A percentile compares a stretch with the other conserved stretches of the same genome.
Conservation (phyloP, 2,797 vertebrate species). For the Tapirus indicus region DNA sequence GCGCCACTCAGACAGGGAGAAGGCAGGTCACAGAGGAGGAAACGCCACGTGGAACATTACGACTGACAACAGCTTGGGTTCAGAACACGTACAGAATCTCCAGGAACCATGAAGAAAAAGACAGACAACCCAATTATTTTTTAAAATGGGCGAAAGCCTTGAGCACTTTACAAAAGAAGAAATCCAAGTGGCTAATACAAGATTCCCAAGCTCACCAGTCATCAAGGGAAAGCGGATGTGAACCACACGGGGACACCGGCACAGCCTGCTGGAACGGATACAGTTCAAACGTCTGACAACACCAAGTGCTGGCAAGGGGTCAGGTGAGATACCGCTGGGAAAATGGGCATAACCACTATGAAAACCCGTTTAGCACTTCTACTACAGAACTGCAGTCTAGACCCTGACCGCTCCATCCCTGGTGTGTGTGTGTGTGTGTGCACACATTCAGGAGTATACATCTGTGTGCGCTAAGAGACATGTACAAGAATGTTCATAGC, state of each 20-base stretch:
- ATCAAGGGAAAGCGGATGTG: not conserved
- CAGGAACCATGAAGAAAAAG: not conserved
- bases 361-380: not conserved
- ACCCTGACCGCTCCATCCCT: not conserved
- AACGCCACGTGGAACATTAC: not conserved
- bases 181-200: not conserved
- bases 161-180: not conserved
- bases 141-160: not conserved
- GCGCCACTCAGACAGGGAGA: not conserved
- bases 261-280: accelerated
- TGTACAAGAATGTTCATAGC: accelerated
- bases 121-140: not conserved
- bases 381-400: accelerated
- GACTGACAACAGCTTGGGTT: not conserved
- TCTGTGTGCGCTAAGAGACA: too few species aligned
- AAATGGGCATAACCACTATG: accelerated
- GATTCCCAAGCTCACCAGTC: not conserved
- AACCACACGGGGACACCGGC: not conserved
- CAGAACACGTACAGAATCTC: not conserved
- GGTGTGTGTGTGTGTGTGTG: accelerated
- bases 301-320: not conserved
- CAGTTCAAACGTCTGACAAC: accelerated
- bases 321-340: accelerated
- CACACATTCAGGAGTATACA: accelerated
- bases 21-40: not conserved